Evolutionary conservation across 2,113 vertebrate genomes (phyloP), one percentile per base, ranked within the genome.

Genomic region (Naja naja): DNA sequence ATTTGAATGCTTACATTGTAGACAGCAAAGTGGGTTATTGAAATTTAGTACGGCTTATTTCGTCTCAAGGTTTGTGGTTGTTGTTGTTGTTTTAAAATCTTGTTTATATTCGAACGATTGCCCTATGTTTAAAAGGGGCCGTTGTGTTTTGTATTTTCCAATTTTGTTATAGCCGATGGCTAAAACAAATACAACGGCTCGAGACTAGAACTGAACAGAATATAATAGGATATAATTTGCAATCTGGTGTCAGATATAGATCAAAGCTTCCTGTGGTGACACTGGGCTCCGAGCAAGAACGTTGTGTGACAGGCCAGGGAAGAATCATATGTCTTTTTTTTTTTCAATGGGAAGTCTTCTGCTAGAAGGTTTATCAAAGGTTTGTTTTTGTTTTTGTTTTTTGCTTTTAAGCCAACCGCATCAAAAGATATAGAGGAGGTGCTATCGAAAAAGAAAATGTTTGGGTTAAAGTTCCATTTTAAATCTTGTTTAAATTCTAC

Each of bases 181-280:
- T 55, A 92, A 89, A 92, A 81, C 52, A 85, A 92, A 92, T 74
- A 43, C 5, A 34, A 85, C 27, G 23, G 43, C 34, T 81, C 34
- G 5, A 20, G 8, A 43, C 88, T 52, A 85, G 30, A 54, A 89
- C 3, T 7, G 39, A 56, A 58, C 11, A 0, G 54, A 89, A 89
- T 89, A 34, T 60, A 39, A 92, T 74, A 55, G 88, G 88, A 89
- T 92, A 56, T 58, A 89, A 56, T 81, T 47, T 85, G 69, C 87
- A 89, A 92, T 89, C 91, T 92, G 91, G 56, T 92, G 56, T 92
- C 92, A 89, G 64, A 85, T 34, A 56, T 92, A 52, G 49, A 92
- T 92, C 88, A 89, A 34, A 92, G 25, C 25, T 81, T 81, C 64
- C 52, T 7, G 5, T 18, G 1, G 69, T 39, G 16, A 39, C 10